A percentile compares a stretch with the other conserved stretches of the same genome.
These are phyloP conservation scores for Dicentrarchus labrax DNA, from an alignment of 2,113 vertebrate species.

Conservation along the genomic window DNA sequence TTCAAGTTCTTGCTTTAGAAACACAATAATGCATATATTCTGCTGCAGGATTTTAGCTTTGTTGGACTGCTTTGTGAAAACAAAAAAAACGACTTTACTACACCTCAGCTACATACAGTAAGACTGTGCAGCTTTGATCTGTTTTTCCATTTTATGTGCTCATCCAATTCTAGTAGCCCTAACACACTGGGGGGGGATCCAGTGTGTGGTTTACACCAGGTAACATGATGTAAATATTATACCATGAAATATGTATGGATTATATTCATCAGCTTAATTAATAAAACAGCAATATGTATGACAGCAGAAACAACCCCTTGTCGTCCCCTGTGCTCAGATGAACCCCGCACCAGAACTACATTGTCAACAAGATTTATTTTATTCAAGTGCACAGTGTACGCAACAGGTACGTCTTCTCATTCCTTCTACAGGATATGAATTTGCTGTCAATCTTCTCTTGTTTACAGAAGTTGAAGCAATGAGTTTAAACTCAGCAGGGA, in stretches of 20 bases:
- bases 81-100: neutral
- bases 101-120: slow-evolving; percentile 4
- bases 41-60: slow-evolving; percentile 16
- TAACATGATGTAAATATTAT: slow-evolving; percentile 26
- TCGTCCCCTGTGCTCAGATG: slow-evolving; percentile 3
- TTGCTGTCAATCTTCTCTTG: neutral
- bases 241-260: slow-evolving; percentile 36
- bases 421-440: neutral
- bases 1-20: neutral
- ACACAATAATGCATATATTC: neutral
- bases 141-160: slow-evolving; percentile 48
- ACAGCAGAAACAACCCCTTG: neutral
- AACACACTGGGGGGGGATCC: neutral
- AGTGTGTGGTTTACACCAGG: slow-evolving; percentile 21
- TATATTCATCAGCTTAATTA: slow-evolving; percentile 33
- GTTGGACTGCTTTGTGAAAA: neutral
- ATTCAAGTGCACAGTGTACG: neutral
- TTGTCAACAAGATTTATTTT: neutral
- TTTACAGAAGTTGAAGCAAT: slow-evolving; percentile 8
- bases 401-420: slow-evolving; percentile 6
- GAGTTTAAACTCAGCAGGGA: slow-evolving; percentile 1
- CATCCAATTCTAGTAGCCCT: slow-evolving; percentile 3
- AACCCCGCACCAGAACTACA: slow-evolving; percentile 8
- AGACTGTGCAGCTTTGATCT: slow-evolving; percentile 38
- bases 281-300: slow-evolving; percentile 32